Base-by-base conservation (phyloP, 2,797 vertebrate species). In the Chiroxiphia lanceolata region DNA sequence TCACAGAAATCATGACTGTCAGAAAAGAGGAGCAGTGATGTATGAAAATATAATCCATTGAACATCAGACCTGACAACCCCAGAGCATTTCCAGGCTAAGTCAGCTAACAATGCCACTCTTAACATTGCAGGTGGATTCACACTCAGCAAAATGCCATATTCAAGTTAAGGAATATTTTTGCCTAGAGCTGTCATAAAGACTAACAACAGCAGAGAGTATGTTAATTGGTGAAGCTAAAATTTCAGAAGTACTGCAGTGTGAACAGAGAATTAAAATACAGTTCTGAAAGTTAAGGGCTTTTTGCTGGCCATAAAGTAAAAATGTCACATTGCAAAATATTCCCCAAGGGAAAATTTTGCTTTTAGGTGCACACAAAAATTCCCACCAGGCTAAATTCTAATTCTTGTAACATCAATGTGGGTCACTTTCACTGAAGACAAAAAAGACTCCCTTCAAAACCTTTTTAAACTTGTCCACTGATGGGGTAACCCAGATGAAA, bases 51-150 rank as follows among this genome's bases (percentile, higher is more conserved):
- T 77, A 97, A 97, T 96, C 95, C 96, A 95, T 63, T 95, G 97
- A 98, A 97, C 94, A 98, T 97, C 96, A 97, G 96, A 97, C 78
- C 77, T 97, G 97, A 98, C 97, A 98, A 97, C 87, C 94, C 90
- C 87, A 96, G 96, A 97, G 94, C 95, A 81, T 96, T 97, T 97
- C 95, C 71, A 97, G 97, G 96, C 96, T 95, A 96, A 95, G 94
- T 96, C 96, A 97, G 94, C 95, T 97, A 98, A 95, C 97, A 96
- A 93, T 40, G 64, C 61, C 51, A 86, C 95, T 97, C 97, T 96
- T 93, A 97, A 96, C 83, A 97, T 83, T 87, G 81, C 89, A 97
- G 96, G 93, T 90, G 75, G 64, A 72, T 88, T 93, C 94, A 93
- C 15, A 83, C 63, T 93, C 91, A 84, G 89, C 27, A 3, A 95